Evolutionary conservation across 2,797 vertebrate species (phyloP), one percentile per base, ranked within the genome.

Genomic region (Protosalanx chinensis): DNA sequence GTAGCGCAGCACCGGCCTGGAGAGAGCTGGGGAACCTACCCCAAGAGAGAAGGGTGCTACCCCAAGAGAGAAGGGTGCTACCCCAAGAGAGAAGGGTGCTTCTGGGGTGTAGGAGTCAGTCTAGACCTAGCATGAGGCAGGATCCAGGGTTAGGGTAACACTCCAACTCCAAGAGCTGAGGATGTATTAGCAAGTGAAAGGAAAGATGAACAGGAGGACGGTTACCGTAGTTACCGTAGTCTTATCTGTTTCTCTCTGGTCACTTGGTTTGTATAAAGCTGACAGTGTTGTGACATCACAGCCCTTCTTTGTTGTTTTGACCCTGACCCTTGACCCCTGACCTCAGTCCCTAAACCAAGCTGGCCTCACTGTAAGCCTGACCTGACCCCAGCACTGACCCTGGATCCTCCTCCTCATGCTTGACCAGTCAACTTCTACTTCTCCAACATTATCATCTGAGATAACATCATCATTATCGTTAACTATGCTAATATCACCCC

Each of bases 1-100:
- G 92, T 98, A 94, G 91, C 79, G 67, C 56, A 13, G 8, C 16
- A 29, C 13, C 0, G 69, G 27, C 49, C 74, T 68, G 72, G 64
- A n/a, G 62, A 2, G n/a, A 7, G 27, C 32, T 46, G n/a, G 30
- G 68, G 23, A 33, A 67, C 15, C 8, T 15, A 32, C 49, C 53
- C 60, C 15, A 67, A 37, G 62, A 51, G 35, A 71, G 61, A 46
- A 68, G 68, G 27, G 66, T 69, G 33, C 66, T 72, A 32, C 49
- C 53, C 60, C 15, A 67, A 37, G 62, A 51, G 35, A n/a, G n/a
- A n/a, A n/a, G n/a, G n/a, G n/a, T n/a, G n/a, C 8, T 15, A 32
- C 49, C 53, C 60, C 15, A 67, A 37, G 62, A 51, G 35, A 71
- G 61, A 46, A 68, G 68, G 27, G 66, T 69, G 33, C 66, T 72